Evolutionary conservation across 2,113 vertebrate genomes (phyloP), one percentile per base, ranked within the genome.

Genomic region (Phocoena phocoena): DNA sequence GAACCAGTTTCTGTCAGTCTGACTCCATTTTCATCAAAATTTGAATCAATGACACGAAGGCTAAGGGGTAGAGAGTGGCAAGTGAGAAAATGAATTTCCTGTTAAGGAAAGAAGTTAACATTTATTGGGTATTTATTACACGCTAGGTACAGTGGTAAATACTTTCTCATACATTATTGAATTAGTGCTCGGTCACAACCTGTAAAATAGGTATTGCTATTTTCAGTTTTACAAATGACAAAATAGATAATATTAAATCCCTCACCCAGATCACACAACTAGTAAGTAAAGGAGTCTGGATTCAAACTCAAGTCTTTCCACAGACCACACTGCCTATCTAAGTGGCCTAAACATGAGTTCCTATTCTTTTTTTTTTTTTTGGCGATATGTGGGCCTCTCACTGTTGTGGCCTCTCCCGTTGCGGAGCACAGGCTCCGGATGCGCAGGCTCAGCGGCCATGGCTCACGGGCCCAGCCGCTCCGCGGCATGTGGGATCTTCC

Each of bases 201-300:
- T 63, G 26, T n/a, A 90, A 63, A 73, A 73, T 23, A 55, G 38
- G 53, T 73, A 71, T 33, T 71, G 44, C 25, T 80, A 85, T 83
- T 92, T 91, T 92, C 67, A 88, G 50, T 62, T 70, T 96, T 83
- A 70, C 28, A 62, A 88, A 44, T 38, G 50, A 93, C 23, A 60
- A 76, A 93, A 33, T 5, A 67, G 38, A 26, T 50, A n/a, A 38
- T n/a, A n/a, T 8, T 15, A 68, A 86, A 67, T 44, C 21, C 36
- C 15, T 83, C 12, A 31, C 28, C 23, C 36, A 62, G 76, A 50
- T 50, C 68, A 93, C 14, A n/a, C 38, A 55, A 38, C 55, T 76
- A 58, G 21, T 60, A 88, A 74, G 26, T 62, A 31, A 77, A 90
- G 60, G 50, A 73, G 82, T 55, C 28, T 55, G 41, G 31, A 82